phyloP scores from a whole-genome alignment of 2,797 vertebrate genomes.

The Lates japonicus region DNA sequence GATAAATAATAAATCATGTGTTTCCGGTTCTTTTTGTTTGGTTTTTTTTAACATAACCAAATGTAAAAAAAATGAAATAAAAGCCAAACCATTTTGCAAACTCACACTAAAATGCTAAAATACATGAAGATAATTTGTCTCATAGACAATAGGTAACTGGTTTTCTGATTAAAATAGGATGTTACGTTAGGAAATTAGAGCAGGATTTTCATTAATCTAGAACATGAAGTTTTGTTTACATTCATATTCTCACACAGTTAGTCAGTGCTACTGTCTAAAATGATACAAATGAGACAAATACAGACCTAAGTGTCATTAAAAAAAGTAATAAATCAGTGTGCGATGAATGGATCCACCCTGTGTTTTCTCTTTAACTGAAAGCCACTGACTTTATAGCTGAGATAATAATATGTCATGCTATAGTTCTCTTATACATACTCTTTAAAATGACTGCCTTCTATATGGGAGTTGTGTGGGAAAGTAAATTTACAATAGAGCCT shows the following conservation, averaged over 20 bases:
- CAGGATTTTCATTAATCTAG: background rate
- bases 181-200: background rate
- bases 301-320: background rate
- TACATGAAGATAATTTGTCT: background rate
- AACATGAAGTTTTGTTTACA: background rate
- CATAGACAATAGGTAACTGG: background rate
- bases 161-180: background rate
- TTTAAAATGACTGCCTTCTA: slow-evolving; percentile 23
- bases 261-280: background rate
- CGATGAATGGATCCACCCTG: background rate
- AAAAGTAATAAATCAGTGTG: background rate
- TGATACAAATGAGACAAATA: background rate
- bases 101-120: background rate
- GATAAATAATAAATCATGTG: slow-evolving; percentile 72
- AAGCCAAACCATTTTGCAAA: background rate
- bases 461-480: slow-evolving; percentile 43
- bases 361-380: background rate
- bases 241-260: background rate
- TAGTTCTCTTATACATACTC: background rate
- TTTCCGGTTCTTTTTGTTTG: slow-evolving; percentile 57
- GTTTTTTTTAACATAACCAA: slow-evolving; percentile 16
- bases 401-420: slow-evolving; percentile 4
- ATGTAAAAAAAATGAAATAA: background rate
- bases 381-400: background rate
- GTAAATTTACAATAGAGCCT: slow-evolving; percentile 32